A percentile compares a stretch with the other conserved stretches of the same genome.
These are phyloP conservation scores for Solenodon paradoxus DNA, from an alignment of 2,113 vertebrate species.

Conservation along the genomic window DNA sequence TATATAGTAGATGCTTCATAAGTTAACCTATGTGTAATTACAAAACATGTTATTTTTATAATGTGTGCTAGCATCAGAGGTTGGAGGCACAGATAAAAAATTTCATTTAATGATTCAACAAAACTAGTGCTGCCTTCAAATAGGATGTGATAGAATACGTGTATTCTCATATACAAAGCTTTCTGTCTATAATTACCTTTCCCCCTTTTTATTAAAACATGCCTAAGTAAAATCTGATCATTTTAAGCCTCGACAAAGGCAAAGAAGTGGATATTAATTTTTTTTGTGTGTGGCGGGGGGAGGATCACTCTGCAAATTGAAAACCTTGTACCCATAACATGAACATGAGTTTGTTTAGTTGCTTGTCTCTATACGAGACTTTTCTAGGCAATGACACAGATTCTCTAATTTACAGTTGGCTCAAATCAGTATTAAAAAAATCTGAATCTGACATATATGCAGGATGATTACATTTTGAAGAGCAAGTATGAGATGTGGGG, in stretches of 20 bases:
- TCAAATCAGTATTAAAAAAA: background rate
- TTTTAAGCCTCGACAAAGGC: background rate
- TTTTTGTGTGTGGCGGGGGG: background rate
- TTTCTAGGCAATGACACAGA: background rate
- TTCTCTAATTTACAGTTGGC: background rate
- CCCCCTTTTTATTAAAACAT: background rate
- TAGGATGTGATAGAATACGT: background rate
- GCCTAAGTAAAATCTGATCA: background rate
- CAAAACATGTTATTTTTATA: background rate
- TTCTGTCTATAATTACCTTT: background rate
- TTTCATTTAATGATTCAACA: background rate
- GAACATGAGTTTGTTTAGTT: background rate
- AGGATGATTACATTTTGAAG: background rate
- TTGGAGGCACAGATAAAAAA: background rate
- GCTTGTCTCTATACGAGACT: background rate
- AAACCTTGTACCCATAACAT: background rate
- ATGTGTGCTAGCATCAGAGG: background rate
- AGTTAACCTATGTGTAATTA: slow-evolving; percentile 15
- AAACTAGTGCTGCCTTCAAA: background rate
- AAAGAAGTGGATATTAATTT: background rate
- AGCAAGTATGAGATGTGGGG: background rate
- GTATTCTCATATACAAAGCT: background rate
- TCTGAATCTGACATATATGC: background rate
- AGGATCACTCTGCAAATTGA: background rate
- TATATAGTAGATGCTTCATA: background rate